Conservation (phyloP, 2,797 vertebrate species). For the Siniperca scherzeri region DNA sequence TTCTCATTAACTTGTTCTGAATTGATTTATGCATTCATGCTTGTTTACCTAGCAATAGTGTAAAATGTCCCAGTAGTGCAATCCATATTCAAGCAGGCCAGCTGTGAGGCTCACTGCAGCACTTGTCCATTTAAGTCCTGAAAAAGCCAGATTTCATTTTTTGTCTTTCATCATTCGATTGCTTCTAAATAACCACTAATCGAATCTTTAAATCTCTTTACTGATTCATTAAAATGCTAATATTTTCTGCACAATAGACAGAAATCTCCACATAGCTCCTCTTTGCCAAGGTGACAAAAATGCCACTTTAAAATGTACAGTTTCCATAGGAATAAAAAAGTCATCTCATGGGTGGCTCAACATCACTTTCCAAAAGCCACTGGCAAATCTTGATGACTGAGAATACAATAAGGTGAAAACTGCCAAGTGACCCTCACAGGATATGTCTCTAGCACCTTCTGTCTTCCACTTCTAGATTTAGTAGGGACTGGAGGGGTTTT, state of each 20-base stretch:
- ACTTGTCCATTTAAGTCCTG: constrained; percentile 39
- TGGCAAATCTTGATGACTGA: constrained; percentile 79
- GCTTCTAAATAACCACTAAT: constrained; percentile 50
- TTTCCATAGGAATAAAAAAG: constrained; percentile 60
- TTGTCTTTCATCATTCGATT: constrained; percentile 40
- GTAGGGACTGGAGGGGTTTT: constrained; percentile 78
- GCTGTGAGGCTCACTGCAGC: constrained; percentile 46
- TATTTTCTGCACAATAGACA: constrained; percentile 27
- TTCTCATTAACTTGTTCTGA: constrained; percentile 66
- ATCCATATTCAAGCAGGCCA: constrained; percentile 65
- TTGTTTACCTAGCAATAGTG: constrained; percentile 67
- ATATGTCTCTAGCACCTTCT: constrained; percentile 73
- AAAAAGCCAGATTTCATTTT: constrained; percentile 52
- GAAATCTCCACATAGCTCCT: constrained; percentile 14
- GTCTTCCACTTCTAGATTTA: constrained; percentile 80
- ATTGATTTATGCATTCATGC: constrained; percentile 64
- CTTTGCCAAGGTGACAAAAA: constrained; percentile 44
- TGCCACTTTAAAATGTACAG: constrained; percentile 42
- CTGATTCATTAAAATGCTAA: constrained; percentile 44
- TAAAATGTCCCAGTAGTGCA: constrained; percentile 59
- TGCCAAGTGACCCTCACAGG: constrained; percentile 80
- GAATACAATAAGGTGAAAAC: constrained; percentile 80
- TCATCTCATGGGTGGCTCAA: constrained; percentile 60
- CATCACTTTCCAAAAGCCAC: constrained; percentile 76
- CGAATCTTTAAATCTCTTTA: constrained; percentile 43